Evolutionary conservation across 2,797 vertebrate species (phyloP).

Genomic region (Centroberyx gerrardi): DNA sequence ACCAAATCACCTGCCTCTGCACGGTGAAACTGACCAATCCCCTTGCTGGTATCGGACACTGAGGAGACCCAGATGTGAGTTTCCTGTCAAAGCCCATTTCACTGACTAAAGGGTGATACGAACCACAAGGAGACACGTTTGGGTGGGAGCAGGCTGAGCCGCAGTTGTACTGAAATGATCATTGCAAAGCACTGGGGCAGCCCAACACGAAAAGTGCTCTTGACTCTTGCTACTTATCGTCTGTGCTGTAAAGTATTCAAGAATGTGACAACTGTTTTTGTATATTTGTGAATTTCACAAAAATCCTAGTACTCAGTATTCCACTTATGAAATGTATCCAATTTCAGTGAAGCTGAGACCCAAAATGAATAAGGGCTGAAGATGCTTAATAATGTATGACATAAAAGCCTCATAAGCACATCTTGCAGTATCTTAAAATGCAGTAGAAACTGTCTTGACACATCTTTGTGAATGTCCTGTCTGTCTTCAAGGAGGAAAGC

Average conservation of each 20-base stretch:
- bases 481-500: slow-evolving; percentile 11
- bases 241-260: slow-evolving; percentile 53
- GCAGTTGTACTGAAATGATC: slow-evolving; percentile 23
- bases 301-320: slow-evolving; percentile 18
- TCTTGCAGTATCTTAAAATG: background rate
- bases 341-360: slow-evolving; percentile 3
- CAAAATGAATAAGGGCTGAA: slow-evolving; percentile 33
- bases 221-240: slow-evolving; percentile 27
- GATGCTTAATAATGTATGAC: background rate
- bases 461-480: slow-evolving; percentile 2
- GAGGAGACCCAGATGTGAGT: slow-evolving; percentile 15
- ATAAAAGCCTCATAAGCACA: slow-evolving; percentile 4
- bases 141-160: slow-evolving; percentile 3
- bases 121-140: background rate
- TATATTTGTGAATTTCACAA: slow-evolving; percentile 44
- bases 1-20: slow-evolving; percentile 12
- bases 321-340: background rate
- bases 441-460: slow-evolving; percentile 7
- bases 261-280: slow-evolving; percentile 48
- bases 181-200: slow-evolving; percentile 4
- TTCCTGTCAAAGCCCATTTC: slow-evolving; percentile 18
- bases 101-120: slow-evolving; percentile 4
- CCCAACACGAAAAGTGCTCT: slow-evolving; percentile 1
- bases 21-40: background rate
- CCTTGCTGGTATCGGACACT: background rate